Evolutionary conservation across 1,140 invertebrate genomes (phyloP).

Genomic region (Drosophila paulistorum): DNA sequence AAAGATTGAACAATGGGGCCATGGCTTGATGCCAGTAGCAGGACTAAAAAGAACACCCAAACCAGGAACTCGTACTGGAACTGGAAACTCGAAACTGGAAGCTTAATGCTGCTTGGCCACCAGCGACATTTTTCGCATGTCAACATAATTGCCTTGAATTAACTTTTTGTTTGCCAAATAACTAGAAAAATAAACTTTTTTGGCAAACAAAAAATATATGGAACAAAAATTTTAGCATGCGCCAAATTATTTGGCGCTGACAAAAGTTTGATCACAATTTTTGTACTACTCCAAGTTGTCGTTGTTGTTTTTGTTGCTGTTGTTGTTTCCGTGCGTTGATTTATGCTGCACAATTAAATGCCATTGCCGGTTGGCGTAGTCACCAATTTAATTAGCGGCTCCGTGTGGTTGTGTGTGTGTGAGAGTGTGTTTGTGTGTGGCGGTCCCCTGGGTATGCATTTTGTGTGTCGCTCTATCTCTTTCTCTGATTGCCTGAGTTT

Average conservation of each 20-base stretch:
- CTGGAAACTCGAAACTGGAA: not conserved
- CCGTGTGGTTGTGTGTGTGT: conserved; percentile 25
- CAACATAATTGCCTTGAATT: conserved; percentile 79
- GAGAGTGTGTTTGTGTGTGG: not conserved
- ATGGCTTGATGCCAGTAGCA: conserved; percentile 47
- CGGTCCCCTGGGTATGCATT: not conserved
- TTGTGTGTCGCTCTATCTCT: not conserved
- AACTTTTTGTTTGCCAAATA: conserved; percentile 69
- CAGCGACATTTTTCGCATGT: conserved; percentile 74
- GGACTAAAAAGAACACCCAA: not conserved
- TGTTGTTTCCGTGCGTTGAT: conserved; percentile 47
- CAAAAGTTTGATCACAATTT: conserved; percentile 69
- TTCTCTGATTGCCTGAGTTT: not conserved
- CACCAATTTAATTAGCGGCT: conserved; percentile 59
- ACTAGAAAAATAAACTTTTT: conserved; percentile 34
- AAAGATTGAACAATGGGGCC: not conserved
- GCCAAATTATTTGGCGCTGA: conserved; percentile 59
- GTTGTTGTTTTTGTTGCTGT: conserved; percentile 20
- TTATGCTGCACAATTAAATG: conserved; percentile 63
- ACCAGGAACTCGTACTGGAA: not conserved
- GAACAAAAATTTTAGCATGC: conserved; percentile 50
- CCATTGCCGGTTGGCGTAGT: conserved; percentile 45
- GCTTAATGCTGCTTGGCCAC: conserved; percentile 13
- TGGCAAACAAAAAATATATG: not conserved
- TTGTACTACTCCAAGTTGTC: conserved; percentile 31